Evolutionary conservation across 2,113 vertebrate genomes (phyloP).

Genomic region (Oncorhynchus gorbuscha): DNA sequence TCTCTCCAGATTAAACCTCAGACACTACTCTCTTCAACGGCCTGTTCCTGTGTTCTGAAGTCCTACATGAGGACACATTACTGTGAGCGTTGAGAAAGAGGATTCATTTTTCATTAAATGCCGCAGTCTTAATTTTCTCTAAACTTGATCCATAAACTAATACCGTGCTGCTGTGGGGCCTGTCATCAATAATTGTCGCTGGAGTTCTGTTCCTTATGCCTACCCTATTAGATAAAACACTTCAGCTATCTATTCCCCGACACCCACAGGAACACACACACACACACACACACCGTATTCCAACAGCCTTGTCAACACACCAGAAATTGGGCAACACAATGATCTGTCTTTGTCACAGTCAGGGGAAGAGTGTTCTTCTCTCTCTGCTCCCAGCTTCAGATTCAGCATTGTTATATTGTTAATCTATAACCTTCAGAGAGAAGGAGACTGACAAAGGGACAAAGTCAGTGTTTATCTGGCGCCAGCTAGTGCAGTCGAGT

Average conservation of each 20-base stretch:
- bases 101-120: conserved; percentile 15
- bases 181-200: conserved; percentile 10
- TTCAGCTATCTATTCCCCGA: neutral
- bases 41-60: too few relatives aligned
- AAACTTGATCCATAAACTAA: conserved; percentile 32
- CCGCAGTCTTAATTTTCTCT: conserved; percentile 21
- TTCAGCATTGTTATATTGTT: neutral
- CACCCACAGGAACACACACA: conserved; percentile 20
- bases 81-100: neutral
- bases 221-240: neutral
- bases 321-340: neutral
- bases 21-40: too few relatives aligned
- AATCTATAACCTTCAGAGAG: neutral
- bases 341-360: neutral
- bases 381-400: neutral
- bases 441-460: neutral
- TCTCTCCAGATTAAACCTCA: neutral
- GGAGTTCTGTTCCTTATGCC: conserved; percentile 18
- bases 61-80: neutral
- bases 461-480: neutral
- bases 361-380: neutral
- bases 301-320: neutral
- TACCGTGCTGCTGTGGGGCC: neutral
- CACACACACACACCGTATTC: too few relatives aligned
- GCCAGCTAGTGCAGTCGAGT: too few relatives aligned